Evolutionary conservation across 2,113 vertebrate genomes (phyloP).

Genomic region (Hymenochirus boettgeri): DNA sequence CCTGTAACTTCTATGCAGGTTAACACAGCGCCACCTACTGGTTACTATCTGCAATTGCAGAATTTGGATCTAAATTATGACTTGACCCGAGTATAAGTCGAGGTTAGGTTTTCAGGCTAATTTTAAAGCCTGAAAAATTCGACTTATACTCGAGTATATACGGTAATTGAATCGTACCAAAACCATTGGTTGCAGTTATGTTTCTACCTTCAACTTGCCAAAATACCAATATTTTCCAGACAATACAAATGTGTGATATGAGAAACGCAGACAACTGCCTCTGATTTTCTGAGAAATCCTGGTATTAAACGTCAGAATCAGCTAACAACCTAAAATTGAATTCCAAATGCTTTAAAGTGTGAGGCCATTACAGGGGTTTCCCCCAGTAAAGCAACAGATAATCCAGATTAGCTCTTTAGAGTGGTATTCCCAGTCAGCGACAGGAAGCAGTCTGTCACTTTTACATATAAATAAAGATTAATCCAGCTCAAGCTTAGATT

Average conservation of each 20-base stretch:
- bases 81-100: no score
- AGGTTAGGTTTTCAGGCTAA: no score
- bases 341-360: slow-evolving; percentile 31
- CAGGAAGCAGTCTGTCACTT: slow-evolving; percentile 19
- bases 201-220: no score
- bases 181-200: no score
- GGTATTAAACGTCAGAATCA: slow-evolving; percentile 15
- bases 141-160: no score
- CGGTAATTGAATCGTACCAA: no score
- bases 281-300: background rate
- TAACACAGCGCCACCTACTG: no score
- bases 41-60: no score
- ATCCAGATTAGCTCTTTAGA: slow-evolving; percentile 39
- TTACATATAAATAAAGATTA: slow-evolving; percentile 29
- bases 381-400: slow-evolving; percentile 23
- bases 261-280: background rate
- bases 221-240: no score
- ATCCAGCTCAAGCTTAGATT: slow-evolving; percentile 28
- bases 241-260: background rate
- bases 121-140: no score
- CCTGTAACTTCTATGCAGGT: no score
- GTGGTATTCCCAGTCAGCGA: slow-evolving; percentile 3
- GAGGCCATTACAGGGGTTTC: slow-evolving; percentile 28
- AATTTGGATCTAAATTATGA: no score
- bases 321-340: slow-evolving; percentile 13